Conservation (phyloP, 2,797 vertebrate species). For the Microctenopoma steveboyesi region DNA sequence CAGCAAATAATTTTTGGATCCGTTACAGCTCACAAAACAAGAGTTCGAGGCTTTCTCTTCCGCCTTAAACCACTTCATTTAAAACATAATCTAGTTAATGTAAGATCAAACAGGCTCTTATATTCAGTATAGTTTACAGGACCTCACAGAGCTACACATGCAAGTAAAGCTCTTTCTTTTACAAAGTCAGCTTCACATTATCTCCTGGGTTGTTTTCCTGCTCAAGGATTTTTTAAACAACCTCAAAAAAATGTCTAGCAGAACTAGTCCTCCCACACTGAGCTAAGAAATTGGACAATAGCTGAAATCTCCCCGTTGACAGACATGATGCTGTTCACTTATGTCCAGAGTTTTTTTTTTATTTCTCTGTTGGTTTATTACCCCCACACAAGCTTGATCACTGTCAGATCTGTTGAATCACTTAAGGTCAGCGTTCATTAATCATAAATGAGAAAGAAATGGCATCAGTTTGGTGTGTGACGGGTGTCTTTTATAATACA, state of each 20-base stretch:
- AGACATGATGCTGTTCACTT: slow-evolving; percentile 7
- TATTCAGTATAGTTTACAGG: not conserved
- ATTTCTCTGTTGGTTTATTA: no score
- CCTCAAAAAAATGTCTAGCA: slow-evolving; percentile 12
- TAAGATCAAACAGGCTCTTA: slow-evolving; percentile 15
- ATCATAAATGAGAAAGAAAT: no score
- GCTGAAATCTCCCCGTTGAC: slow-evolving; percentile 41
- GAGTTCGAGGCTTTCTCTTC: slow-evolving; percentile 7
- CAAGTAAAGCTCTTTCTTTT: slow-evolving; percentile 14
- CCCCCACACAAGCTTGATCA: no score
- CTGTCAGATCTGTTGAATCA: no score
- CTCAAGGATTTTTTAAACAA: slow-evolving; percentile 32
- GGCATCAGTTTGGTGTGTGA: no score
- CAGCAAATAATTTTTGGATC: slow-evolving; percentile 49
- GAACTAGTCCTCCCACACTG: slow-evolving; percentile 7
- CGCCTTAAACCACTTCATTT: slow-evolving; percentile 27
- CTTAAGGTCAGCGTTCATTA: no score
- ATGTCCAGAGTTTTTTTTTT: slow-evolving; percentile 6
- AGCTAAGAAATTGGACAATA: slow-evolving; percentile 21
- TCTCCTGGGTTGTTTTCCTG: slow-evolving; percentile 7
- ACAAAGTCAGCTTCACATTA: slow-evolving; percentile 5
- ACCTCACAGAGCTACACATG: not conserved
- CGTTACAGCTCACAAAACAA: slow-evolving; percentile 42
- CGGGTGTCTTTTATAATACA: no score
- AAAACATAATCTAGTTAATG: slow-evolving; percentile 25